A percentile compares a stretch with the other conserved stretches of the same genome.
Evolutionary conservation across 2,797 vertebrate genomes (phyloP).

Genomic region (Gallinago nigripennis): DNA sequence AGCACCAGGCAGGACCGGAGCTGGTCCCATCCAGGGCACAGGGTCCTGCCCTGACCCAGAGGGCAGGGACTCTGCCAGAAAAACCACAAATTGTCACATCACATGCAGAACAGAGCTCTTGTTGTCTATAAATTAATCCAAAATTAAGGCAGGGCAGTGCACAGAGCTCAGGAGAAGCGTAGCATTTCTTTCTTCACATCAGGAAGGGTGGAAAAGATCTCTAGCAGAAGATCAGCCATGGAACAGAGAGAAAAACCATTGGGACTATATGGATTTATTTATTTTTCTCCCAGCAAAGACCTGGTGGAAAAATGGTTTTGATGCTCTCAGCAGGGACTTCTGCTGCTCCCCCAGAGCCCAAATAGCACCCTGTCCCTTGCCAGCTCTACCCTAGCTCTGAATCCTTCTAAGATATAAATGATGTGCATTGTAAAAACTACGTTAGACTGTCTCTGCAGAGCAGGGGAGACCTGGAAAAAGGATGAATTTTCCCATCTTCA

Average conservation of each 20-base stretch:
- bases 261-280: not conserved
- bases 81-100: not conserved
- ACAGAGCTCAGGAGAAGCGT: too few species aligned
- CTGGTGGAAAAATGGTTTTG: not conserved
- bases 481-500: not conserved
- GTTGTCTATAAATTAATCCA: not conserved
- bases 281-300: not conserved
- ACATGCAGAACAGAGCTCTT: not conserved
- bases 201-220: not conserved
- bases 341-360: not conserved
- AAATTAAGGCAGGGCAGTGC: not conserved
- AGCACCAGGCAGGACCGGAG: accelerated
- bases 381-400: not conserved
- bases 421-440: not conserved
- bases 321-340: not conserved
- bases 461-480: not conserved
- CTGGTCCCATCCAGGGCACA: not conserved
- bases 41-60: not conserved
- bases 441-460: not conserved
- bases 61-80: not conserved
- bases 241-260: not conserved
- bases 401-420: not conserved
- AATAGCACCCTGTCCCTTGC: not conserved
- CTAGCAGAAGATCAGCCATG: not conserved
- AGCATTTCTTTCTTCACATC: not conserved